Conservation (phyloP, 2,888 invertebrate genomes). For the Cynaeus angustus region DNA sequence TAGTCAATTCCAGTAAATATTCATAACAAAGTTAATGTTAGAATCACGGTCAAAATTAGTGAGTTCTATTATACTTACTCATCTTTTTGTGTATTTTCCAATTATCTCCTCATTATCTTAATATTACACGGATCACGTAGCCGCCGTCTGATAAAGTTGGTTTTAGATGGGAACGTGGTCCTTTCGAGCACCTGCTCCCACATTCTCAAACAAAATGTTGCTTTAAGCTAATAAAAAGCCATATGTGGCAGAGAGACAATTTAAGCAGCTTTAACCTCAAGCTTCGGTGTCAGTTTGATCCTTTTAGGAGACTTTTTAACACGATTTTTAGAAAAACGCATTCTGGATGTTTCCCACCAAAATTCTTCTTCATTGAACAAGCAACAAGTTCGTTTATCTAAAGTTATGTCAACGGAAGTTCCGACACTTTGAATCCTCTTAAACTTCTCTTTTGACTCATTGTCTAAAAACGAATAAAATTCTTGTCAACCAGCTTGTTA, state of each 20-base stretch:
- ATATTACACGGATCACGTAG: constrained; percentile 5
- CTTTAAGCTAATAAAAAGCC: constrained; percentile 13
- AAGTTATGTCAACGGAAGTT: no score
- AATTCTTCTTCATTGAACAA: no score
- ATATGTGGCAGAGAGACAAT: not conserved
- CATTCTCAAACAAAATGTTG: constrained; percentile 1
- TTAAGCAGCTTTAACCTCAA: constrained; percentile 3
- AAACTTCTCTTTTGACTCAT: not conserved
- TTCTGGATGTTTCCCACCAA: not conserved
- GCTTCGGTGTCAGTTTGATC: constrained; percentile 9
- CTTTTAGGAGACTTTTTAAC: not conserved
- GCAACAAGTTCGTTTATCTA: constrained; percentile 3
- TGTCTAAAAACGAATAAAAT: not conserved
- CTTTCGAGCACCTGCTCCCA: constrained; percentile 10
- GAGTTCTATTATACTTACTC: no score
- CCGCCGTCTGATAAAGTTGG: not conserved
- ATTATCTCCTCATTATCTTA: not conserved
- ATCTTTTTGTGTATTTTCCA: no score
- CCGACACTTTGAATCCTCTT: no score
- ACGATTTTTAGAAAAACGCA: not conserved
- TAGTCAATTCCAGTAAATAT: no score
- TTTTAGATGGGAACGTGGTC: not conserved
- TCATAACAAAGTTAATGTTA: no score
- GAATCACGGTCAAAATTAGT: no score
- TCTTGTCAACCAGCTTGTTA: not conserved